Percentiles rank a stretch among this genome's conserved stretches.
These are phyloP conservation scores for Silurus glanis DNA, from an alignment of 2,113 vertebrate genomes.

Conservation along the genomic window DNA sequence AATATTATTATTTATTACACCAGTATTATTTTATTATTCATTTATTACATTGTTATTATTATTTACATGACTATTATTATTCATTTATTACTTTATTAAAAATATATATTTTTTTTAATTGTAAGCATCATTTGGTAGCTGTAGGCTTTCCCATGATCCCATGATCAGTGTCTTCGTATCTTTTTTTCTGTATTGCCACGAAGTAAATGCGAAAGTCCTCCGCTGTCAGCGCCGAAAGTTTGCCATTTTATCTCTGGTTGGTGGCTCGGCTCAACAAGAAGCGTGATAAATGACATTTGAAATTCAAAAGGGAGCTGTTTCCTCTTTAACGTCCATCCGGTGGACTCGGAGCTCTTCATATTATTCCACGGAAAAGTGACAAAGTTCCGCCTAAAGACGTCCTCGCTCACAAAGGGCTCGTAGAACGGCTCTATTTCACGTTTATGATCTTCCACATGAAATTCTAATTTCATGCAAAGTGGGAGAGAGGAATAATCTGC, in stretches of 20 bases:
- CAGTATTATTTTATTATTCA: not conserved
- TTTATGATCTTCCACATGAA: constrained; percentile 74
- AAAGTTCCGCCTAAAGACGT: constrained; percentile 43
- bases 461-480: constrained; percentile 81
- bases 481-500: constrained; percentile 74
- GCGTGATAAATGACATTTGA: constrained; percentile 22
- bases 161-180: constrained; percentile 10
- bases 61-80: not conserved
- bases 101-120: too few species aligned
- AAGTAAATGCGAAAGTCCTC: constrained; percentile 27
- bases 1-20: constrained; percentile 12
- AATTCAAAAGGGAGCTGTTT: constrained; percentile 13
- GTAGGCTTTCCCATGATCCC: not conserved
- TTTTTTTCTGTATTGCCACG: constrained; percentile 27
- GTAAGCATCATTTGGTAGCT: constrained; percentile 3
- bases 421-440: constrained; percentile 55
- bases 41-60: constrained; percentile 21
- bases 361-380: constrained; percentile 15
- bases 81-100: not conserved
- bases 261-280: not conserved
- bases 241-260: constrained; percentile 31
- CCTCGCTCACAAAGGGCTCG: constrained; percentile 7
- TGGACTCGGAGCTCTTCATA: not conserved
- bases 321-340: constrained; percentile 4
- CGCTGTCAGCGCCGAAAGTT: constrained; percentile 14